These are phyloP conservation scores for Athene noctua DNA, from an alignment of 2,113 vertebrate genomes.

Conservation along the genomic window DNA sequence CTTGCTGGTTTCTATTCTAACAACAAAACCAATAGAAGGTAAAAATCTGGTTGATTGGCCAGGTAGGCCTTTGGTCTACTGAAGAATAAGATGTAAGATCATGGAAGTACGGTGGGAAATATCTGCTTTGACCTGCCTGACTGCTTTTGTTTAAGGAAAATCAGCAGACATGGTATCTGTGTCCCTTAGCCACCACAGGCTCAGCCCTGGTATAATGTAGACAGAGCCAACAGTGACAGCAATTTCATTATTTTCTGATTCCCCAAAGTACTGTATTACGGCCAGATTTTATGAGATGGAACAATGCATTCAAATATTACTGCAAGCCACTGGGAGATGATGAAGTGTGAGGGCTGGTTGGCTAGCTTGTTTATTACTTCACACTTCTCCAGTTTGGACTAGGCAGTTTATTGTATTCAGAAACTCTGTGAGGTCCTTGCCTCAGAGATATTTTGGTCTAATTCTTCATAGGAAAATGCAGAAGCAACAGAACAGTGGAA, in stretches of 20 bases:
- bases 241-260: constrained; percentile 37
- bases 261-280: constrained; percentile 2
- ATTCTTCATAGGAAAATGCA: neutral
- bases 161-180: neutral
- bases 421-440: neutral
- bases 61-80: neutral
- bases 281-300: constrained; percentile 41
- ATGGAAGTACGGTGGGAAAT: neutral
- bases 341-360: neutral
- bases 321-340: constrained; percentile 8
- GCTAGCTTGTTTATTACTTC: constrained; percentile 27
- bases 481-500: neutral
- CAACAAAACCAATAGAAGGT: neutral
- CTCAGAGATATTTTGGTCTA: neutral
- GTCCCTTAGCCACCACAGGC: neutral
- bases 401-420: neutral
- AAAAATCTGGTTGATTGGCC: neutral
- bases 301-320: constrained; percentile 26
- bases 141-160: neutral
- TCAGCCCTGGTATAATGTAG: neutral
- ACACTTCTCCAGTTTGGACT: neutral
- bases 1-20: neutral
- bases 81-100: neutral
- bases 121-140: neutral
- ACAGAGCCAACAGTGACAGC: neutral